A percentile compares a stretch with the other conserved stretches of the same genome.
phyloP scores from a whole-genome alignment of 2,113 vertebrate species.

The Gobio gobio region DNA sequence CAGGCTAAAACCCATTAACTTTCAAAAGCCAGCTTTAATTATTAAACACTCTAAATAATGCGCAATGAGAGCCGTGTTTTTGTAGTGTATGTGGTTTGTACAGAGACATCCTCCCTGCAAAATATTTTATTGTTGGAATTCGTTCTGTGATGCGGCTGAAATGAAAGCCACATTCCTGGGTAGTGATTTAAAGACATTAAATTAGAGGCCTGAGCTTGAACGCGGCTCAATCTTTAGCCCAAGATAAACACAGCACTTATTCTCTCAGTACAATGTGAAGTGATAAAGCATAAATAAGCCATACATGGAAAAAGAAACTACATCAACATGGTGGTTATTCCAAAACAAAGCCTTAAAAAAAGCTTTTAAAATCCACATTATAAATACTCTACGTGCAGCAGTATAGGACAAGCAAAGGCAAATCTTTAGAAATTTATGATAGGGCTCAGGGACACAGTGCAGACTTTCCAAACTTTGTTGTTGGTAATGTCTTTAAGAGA shows the following conservation, averaged over 20 bases:
- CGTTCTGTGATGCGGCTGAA: conserved; percentile 45
- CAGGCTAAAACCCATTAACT: conserved; percentile 78
- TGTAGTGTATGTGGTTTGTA: conserved; percentile 38
- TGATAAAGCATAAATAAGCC: conserved; percentile 56
- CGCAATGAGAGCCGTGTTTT: conserved; percentile 35
- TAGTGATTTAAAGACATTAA: conserved; percentile 57
- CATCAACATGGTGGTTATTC: conserved; percentile 43
- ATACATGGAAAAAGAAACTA: conserved; percentile 50
- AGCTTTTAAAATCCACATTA: conserved; percentile 49
- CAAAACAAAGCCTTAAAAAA: conserved; percentile 43
- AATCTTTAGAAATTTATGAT: conserved; percentile 60
- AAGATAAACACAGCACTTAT: conserved; percentile 54
- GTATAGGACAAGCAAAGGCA: conserved; percentile 14
- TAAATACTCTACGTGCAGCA: conserved; percentile 21
- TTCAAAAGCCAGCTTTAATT: conserved; percentile 60
- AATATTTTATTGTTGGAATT: conserved; percentile 54
- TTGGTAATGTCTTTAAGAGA: not conserved
- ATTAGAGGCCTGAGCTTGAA: conserved; percentile 35
- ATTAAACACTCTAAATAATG: conserved; percentile 62
- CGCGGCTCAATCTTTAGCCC: conserved; percentile 42
- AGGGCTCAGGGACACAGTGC: conserved; percentile 46
- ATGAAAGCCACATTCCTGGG: conserved; percentile 56
- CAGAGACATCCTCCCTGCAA: conserved; percentile 45
- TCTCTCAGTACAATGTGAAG: conserved; percentile 36
- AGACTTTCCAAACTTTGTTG: not conserved